Evolutionary conservation across 2,888 invertebrate species (phyloP), one percentile per base, ranked within the genome.

Genomic region (Hirtodrosophila confusa): DNA sequence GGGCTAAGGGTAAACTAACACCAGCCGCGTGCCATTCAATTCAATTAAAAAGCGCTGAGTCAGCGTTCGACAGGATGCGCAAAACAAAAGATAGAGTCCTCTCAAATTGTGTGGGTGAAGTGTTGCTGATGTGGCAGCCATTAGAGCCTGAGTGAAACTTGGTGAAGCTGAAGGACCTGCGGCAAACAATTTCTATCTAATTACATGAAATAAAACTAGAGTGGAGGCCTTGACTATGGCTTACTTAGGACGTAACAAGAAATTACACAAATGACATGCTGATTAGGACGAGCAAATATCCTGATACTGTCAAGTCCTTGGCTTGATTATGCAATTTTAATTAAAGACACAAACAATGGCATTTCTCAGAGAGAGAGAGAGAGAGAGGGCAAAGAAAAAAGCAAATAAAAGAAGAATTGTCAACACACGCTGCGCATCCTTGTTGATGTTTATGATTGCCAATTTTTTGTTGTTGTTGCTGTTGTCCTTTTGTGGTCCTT

Each of bases 31-130:
- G 68, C 69, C 62, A 56, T 79, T 70, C 70, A 80, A 87, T 88
- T 88, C 88, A 87, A 88, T 87, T 87, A 88, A 80, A 88, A 87
- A 84, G 66, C 77, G 87, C 88, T 86, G 89, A 86, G 63, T 65
- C 67, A 60, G 53, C 40, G 45, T 65, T 71, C 67, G 82, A 69
- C 69, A 75, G 77, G 69, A 72, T 63, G 74, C 50, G 63, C 40
- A 44, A 44, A 55, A 66, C 57, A 61, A 71, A 64, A 65, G 70
- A 57, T 70, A 55, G 64, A 56, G 44, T 56, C 50, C 65, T 71
- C 10, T 27, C 6, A 23, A 36, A 58, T 11, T 44, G 27, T 23
- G 53, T 12, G 41, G 8, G 56, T 39, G 40, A 47, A 50, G 65
- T 71, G 65, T 45, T 69, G 82, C 72, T 78, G 85, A 66, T 74